These are phyloP conservation scores for Polymixis flavicincta DNA, from an alignment of 2,888 invertebrate species.

Conservation along the genomic window DNA sequence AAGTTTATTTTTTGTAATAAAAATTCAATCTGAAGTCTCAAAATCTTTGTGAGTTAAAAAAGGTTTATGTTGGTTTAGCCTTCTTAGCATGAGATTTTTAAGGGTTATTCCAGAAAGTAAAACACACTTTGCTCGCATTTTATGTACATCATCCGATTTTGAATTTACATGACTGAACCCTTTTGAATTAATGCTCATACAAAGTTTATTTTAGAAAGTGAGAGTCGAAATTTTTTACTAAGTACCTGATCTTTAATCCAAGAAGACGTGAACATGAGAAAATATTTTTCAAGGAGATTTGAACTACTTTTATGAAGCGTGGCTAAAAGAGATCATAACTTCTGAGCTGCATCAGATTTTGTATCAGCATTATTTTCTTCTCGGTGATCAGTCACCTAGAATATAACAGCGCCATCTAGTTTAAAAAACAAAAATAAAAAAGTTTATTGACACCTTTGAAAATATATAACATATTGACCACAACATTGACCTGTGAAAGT, in stretches of 20 bases:
- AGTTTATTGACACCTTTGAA: too few relatives aligned
- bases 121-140: slow-evolving; percentile 5
- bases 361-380: not conserved
- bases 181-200: slow-evolving; percentile 23
- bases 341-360: not conserved
- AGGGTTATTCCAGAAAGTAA: slow-evolving; percentile 16
- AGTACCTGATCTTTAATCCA: too few relatives aligned
- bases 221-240: not conserved
- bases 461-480: too few relatives aligned
- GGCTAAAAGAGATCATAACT: not conserved
- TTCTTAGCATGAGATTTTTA: slow-evolving; percentile 7
- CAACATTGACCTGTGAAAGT: not conserved
- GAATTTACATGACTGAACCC: slow-evolving; percentile 21
- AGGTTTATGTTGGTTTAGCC: slow-evolving; percentile 39
- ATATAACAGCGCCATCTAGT: not conserved
- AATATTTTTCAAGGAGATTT: not conserved
- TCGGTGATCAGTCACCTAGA: too few relatives aligned
- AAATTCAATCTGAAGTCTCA: slow-evolving; percentile 20
- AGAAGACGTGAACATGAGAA: not conserved
- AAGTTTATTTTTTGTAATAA: slow-evolving; percentile 28
- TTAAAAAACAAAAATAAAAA: too few relatives aligned
- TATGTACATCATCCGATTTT: slow-evolving; percentile 26
- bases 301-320: not conserved
- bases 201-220: slow-evolving; percentile 6
- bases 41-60: slow-evolving; percentile 31